Base-by-base conservation (phyloP, 2,113 vertebrate species). In the Oriolus oriolus region DNA sequence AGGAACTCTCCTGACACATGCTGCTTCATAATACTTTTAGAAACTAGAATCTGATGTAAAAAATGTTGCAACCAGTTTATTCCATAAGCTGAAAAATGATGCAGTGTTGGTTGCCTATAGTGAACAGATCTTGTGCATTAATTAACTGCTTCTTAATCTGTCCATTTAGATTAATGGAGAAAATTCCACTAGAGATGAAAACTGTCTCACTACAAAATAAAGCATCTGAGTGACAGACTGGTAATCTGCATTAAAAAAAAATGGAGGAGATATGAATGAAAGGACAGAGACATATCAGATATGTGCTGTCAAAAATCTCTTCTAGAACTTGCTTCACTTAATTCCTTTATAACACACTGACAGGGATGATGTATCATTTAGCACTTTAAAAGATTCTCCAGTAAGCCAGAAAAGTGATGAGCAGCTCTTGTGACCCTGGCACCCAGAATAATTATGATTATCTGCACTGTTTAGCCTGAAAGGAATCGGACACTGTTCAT, bases 361-460 rank as follows among this genome's bases (percentile, higher is more conserved):
- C 97, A 98, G 94, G 89, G 80, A 95, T 97, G 97, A 98, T 98
- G 64, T 96, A 98, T 97, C 95, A 91, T 90, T 97, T 98, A 97
- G 93, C 96, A 95, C 97, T 97, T 98, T 92, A 95, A 97, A 97
- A 97, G 95, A 96, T 94, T 97, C 93, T 89, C 96, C 86, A 97
- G 95, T 81, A 98, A 97, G 93, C 60, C 84, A 92, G 82, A 96
- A 97, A 97, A 98, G 80, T 70, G 91, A 97, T 95, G 96, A 98
- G 86, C 37, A 44, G 79, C 49, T 98, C 92, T 97, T 97, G 97
- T 97, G 96, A 98, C 97, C 97, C 95, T 95, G 63, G 77, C 61
- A 93, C 77, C 77, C 92, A 94, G 93, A 97, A 97, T 97, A 98
- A 97, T 98, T 97, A 97, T 97, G 93, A 97, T 98, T 98, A 98